Percentiles rank a stretch among this genome's conserved stretches.
phyloP scores from a whole-genome alignment of 2,797 vertebrate species.

The Echiichthys vipera region DNA sequence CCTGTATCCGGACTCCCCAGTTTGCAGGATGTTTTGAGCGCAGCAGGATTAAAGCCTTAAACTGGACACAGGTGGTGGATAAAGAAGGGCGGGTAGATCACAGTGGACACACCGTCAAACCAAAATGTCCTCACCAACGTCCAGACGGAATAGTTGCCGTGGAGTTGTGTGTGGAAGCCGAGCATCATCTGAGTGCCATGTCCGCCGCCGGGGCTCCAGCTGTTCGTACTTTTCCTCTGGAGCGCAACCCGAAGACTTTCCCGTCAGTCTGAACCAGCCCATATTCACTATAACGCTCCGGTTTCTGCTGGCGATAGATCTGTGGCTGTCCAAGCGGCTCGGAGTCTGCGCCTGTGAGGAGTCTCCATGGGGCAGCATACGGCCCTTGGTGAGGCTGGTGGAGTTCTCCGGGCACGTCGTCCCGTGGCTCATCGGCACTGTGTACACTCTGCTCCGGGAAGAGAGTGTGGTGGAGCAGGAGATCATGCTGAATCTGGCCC shows the following conservation, averaged over 20 bases:
- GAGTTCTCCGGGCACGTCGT: constrained; percentile 91
- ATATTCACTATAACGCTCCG: constrained; percentile 87
- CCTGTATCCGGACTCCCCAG: background rate
- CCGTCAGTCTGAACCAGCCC: constrained; percentile 88
- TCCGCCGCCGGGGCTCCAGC: constrained; percentile 82
- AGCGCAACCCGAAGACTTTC: constrained; percentile 78
- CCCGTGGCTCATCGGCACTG: constrained; percentile 89
- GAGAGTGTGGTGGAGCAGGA: constrained; percentile 87
- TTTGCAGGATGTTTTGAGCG: constrained; percentile 48
- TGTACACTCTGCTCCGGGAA: constrained; percentile 87
- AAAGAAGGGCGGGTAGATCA: constrained; percentile 17
- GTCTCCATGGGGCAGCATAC: constrained; percentile 89
- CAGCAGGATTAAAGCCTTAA: constrained; percentile 23
- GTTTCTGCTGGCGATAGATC: constrained; percentile 90
- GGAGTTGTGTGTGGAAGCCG: constrained; percentile 53
- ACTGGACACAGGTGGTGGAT: constrained; percentile 6
- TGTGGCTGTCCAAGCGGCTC: constrained; percentile 92
- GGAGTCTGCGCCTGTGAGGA: constrained; percentile 91
- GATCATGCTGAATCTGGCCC: constrained; percentile 90
- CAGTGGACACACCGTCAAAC: background rate
- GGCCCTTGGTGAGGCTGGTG: constrained; percentile 91
- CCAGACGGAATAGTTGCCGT: constrained; percentile 75
- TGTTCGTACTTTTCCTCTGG: constrained; percentile 64
- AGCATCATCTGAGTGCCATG: constrained; percentile 76
- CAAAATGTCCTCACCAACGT: constrained; percentile 68